Conservation (phyloP, 2,113 vertebrate species). For the Poicephalus meyeri region DNA sequence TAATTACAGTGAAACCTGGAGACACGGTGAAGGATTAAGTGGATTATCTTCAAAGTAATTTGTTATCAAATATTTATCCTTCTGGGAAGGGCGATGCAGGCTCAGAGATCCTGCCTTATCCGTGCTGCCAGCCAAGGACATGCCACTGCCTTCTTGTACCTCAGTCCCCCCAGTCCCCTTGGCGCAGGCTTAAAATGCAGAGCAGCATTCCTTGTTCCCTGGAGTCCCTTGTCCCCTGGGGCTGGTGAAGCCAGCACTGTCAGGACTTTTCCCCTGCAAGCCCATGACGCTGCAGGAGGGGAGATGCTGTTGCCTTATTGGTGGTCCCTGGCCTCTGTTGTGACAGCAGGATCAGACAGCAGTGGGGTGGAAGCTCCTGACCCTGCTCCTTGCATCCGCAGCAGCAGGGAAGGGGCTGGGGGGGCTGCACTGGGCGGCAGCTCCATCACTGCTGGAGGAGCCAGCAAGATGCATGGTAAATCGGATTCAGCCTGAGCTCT, state of each 20-base stretch:
- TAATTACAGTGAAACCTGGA: conserved; percentile 65
- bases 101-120: background rate
- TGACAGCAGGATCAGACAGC: background rate
- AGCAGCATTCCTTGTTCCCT: background rate
- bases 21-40: conserved; percentile 41
- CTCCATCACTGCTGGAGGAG: background rate
- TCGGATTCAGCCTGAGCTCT: conserved; percentile 30
- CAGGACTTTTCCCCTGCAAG: background rate
- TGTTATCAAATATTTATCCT: conserved; percentile 53
- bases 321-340: background rate
- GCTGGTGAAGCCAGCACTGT: background rate
- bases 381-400: accelerated
- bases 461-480: background rate
- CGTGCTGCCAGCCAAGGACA: background rate
- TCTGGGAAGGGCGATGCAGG: background rate
- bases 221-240: background rate
- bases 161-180: background rate
- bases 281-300: background rate
- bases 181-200: background rate
- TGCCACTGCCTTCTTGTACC: background rate
- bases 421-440: background rate
- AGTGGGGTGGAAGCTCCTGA: background rate
- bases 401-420: accelerated
- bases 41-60: conserved; percentile 57
- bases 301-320: background rate